Conservation (phyloP, 2,888 invertebrate species). For the Isotomurus palustris region DNA sequence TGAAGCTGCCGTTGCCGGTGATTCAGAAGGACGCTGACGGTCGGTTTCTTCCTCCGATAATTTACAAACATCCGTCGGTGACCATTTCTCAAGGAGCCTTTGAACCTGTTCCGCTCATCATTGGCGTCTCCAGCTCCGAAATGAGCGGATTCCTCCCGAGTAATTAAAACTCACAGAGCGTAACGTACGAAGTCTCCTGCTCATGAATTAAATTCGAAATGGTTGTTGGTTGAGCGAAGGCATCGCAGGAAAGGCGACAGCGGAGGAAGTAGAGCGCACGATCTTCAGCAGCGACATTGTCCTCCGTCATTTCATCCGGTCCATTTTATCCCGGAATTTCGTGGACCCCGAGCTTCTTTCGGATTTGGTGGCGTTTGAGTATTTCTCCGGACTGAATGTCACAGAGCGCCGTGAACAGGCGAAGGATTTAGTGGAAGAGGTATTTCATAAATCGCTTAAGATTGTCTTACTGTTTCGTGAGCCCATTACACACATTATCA, state of each 20-base stretch:
- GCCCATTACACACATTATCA: no score
- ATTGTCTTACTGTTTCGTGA: no score
- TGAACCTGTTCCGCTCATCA: constrained; percentile 36
- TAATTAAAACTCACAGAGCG: constrained; percentile 10
- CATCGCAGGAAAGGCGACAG: constrained; percentile 18
- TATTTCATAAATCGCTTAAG: constrained; percentile 7
- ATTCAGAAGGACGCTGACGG: constrained; percentile 35
- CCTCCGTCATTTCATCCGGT: constrained; percentile 36
- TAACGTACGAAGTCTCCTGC: neutral
- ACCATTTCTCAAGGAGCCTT: constrained; percentile 30
- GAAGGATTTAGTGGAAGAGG: constrained; percentile 37
- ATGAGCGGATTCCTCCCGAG: constrained; percentile 39
- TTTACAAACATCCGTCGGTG: constrained; percentile 21
- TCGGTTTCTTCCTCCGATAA: constrained; percentile 39
- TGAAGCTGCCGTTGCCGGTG: constrained; percentile 29
- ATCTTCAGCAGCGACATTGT: constrained; percentile 21
- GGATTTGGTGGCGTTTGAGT: constrained; percentile 36
- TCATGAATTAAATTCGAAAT: neutral
- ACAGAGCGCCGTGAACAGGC: constrained; percentile 37
- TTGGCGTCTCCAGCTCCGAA: constrained; percentile 37
- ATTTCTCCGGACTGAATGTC: constrained; percentile 40
- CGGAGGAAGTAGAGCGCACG: constrained; percentile 10
- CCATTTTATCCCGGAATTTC: constrained; percentile 16
- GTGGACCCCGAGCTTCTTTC: constrained; percentile 28
- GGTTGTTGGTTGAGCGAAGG: constrained; percentile 1